Evolutionary conservation across 2,113 vertebrate genomes (phyloP), one percentile per base, ranked within the genome.

Genomic region (Heterotis niloticus): DNA sequence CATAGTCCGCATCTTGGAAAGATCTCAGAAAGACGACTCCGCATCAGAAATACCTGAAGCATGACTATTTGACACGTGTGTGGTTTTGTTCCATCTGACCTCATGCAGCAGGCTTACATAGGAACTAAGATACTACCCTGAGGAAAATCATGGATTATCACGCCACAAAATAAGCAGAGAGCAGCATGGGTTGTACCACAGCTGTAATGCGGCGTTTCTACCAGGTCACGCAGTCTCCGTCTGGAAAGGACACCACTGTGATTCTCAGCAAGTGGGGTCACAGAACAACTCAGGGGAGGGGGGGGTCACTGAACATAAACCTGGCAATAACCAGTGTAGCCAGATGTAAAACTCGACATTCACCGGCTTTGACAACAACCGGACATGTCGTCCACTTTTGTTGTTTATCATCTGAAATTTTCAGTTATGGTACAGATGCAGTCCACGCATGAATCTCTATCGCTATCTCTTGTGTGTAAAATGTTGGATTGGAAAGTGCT

Each of bases 131-230:
- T 28, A 10, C 18, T 51, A 20, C 29, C 62, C 28, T 71, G 14
- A 51, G 74, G 74, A 29, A 78, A 78, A 78, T 60, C 77, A 78
- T 20, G 56, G 70, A 78, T 78, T 78, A 78, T 78, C 51, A 68
- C 24, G 20, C 76, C 65, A 78, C 51, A 28, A 69, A 34, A 78
- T 78, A 62, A 64, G 77, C 67, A 71, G 77, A 60, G n/a, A n/a
- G 23, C 52, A 10, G 13, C 11, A 28, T 5, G 28, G 65, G 10
- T 11, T 10, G 16, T 67, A 62, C 34, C 44, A 26, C 12, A 20
- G 74, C 57, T 75, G 17, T 75, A 34, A 64, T 64, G n/a, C 28
- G 24, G 34, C 17, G 24, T 75, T 52, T 64, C 56, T 64, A 52
- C 17, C 12, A 70, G 56, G 56, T 57, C 57, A 76, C 64, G 74